Evolutionary conservation across 1,140 invertebrate genomes (phyloP).

Genomic region (Rhopalosiphum maidis): DNA sequence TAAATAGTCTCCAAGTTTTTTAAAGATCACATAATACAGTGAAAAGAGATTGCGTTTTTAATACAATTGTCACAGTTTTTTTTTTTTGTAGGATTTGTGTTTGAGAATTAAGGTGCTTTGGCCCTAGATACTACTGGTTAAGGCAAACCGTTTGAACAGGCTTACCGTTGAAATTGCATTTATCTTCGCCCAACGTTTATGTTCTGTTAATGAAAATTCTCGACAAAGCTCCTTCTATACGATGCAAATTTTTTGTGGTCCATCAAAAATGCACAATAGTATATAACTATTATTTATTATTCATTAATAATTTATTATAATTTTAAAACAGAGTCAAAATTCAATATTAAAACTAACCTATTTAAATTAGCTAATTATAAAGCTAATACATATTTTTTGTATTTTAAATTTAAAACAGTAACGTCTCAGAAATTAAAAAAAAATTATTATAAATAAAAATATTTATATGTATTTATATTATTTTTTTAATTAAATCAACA

Average conservation of each 20-base stretch:
- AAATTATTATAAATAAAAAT: too few species aligned
- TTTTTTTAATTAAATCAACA: too few species aligned
- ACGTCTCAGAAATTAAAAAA: background rate
- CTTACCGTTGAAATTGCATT: conserved; percentile 8
- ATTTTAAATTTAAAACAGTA: background rate
- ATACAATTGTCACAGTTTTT: background rate
- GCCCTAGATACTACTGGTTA: background rate
- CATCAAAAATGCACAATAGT: background rate
- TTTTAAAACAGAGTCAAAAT: background rate
- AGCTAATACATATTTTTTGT: background rate
- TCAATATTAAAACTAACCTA: background rate
- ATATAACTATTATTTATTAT: background rate
- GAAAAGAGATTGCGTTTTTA: background rate
- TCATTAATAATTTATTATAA: background rate
- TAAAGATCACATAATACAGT: background rate
- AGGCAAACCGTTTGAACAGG: background rate
- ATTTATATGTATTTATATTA: too few species aligned
- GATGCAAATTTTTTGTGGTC: background rate
- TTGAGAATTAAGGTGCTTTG: background rate
- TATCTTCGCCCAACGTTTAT: background rate
- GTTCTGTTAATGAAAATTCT: conserved; percentile 28
- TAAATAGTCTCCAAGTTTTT: background rate
- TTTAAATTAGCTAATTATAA: background rate
- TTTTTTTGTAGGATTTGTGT: background rate
- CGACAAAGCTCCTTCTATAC: background rate